Conservation (phyloP, 2,797 vertebrate species). For the Malacoraja senta region DNA sequence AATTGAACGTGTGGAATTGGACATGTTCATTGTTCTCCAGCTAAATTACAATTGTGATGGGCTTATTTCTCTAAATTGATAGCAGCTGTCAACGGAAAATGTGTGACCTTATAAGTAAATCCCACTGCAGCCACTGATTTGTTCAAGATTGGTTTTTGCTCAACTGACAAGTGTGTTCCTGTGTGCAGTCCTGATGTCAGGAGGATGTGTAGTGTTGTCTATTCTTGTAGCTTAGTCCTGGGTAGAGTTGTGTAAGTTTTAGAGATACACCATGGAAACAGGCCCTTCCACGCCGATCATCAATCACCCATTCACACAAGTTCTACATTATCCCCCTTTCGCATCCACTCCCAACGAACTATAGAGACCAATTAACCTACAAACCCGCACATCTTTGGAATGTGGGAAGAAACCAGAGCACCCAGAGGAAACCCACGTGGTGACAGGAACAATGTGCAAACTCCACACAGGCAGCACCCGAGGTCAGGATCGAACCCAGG, state of each 20-base stretch:
- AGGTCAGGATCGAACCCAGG: too few relatives aligned
- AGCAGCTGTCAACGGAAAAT: not conserved
- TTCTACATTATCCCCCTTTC: too few relatives aligned
- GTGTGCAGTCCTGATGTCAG: not conserved
- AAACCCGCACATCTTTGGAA: too few relatives aligned
- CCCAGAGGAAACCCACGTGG: too few relatives aligned
- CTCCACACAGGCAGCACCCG: too few relatives aligned
- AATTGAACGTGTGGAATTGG: not conserved
- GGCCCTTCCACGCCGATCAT: too few relatives aligned
- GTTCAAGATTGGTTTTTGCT: not conserved
- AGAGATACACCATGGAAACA: too few relatives aligned
- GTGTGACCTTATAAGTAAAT: not conserved
- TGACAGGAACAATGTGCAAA: too few relatives aligned
- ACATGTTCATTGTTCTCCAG: not conserved
- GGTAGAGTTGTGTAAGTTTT: not conserved
- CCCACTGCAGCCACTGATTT: not conserved
- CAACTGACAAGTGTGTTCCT: not conserved
- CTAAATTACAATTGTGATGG: not conserved
- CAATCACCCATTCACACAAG: too few relatives aligned
- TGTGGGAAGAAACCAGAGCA: too few relatives aligned
- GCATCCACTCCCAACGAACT: too few relatives aligned
- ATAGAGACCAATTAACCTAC: too few relatives aligned
- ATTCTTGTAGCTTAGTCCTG: not conserved
- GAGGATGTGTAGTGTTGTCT: not conserved
- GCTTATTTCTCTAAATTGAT: conserved; percentile 1